These are phyloP conservation scores for Pelodytes ibericus DNA, from an alignment of 2,797 vertebrate species.

Conservation along the genomic window DNA sequence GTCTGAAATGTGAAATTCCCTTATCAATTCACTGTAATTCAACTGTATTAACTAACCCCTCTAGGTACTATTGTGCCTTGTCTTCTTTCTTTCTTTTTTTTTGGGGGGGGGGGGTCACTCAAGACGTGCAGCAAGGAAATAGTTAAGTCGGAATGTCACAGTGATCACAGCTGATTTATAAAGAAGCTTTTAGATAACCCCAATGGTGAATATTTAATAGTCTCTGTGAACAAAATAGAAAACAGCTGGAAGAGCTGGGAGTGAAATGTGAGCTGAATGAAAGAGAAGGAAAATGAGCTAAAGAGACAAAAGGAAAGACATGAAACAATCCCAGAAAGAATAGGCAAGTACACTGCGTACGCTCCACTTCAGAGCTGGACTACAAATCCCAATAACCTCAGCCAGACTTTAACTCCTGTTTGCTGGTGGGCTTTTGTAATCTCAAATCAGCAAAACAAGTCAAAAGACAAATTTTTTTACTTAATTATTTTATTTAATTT, in stretches of 20 bases:
- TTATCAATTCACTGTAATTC: no score
- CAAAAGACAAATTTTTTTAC: no score
- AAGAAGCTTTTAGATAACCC: conserved; percentile 49
- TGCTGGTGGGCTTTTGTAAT: no score
- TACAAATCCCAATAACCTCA: background rate
- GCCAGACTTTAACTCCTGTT: no score
- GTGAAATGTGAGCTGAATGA: conserved; percentile 53
- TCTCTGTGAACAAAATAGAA: conserved; percentile 52
- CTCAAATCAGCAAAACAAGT: no score
- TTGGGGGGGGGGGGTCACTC: no score
- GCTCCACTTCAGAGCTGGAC: background rate
- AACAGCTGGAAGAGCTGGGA: conserved; percentile 48
- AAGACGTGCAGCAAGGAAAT: background rate
- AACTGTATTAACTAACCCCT: no score
- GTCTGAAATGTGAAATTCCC: no score
- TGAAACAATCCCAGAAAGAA: background rate
- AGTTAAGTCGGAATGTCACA: conserved; percentile 29
- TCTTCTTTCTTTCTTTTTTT: background rate
- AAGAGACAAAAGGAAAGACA: background rate
- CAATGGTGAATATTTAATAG: conserved; percentile 55
- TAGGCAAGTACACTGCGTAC: background rate
- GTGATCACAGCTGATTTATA: conserved; percentile 48
- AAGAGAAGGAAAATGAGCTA: background rate
- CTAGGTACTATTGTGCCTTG: background rate
- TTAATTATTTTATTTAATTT: no score